A percentile compares a stretch with the other conserved stretches of the same genome.
phyloP scores from a whole-genome alignment of 2,797 vertebrate genomes.

The Vultur gryphus region DNA sequence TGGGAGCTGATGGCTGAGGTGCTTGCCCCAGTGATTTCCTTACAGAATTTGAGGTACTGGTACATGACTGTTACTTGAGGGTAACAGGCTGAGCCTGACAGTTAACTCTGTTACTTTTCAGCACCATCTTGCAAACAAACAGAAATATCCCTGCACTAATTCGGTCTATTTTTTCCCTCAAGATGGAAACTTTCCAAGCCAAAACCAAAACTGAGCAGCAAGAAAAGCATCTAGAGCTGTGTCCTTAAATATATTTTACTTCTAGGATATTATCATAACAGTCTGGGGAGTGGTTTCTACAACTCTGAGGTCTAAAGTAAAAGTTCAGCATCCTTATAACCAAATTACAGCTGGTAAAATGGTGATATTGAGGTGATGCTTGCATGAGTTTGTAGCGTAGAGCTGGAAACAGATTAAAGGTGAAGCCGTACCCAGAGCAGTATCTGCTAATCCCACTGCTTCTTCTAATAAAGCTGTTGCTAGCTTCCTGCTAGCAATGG shows the following conservation, averaged over 20 bases:
- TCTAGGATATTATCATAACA: not conserved
- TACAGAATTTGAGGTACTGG: not conserved
- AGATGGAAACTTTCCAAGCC: not conserved
- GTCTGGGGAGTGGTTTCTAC: not conserved
- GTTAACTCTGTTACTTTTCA: not conserved
- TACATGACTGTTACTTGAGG: not conserved
- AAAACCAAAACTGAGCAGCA: not conserved
- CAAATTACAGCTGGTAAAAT: not conserved
- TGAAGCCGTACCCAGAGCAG: not conserved
- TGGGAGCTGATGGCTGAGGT: not conserved
- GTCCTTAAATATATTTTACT: not conserved
- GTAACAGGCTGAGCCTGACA: not conserved
- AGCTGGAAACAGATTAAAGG: not conserved
- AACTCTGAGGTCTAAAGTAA: not conserved
- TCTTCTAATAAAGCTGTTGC: not conserved
- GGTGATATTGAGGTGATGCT: not conserved
- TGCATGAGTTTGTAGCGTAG: not conserved
- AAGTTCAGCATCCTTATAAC: not conserved
- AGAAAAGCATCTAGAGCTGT: not conserved
- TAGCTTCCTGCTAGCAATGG: not conserved
- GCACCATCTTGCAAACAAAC: not conserved
- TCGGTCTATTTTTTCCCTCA: not conserved
- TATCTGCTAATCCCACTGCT: not conserved
- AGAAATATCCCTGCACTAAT: not conserved
- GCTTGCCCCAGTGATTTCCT: not conserved